These are phyloP conservation scores for Lochmaea capreae DNA, from an alignment of 2,888 invertebrate species.

Conservation along the genomic window DNA sequence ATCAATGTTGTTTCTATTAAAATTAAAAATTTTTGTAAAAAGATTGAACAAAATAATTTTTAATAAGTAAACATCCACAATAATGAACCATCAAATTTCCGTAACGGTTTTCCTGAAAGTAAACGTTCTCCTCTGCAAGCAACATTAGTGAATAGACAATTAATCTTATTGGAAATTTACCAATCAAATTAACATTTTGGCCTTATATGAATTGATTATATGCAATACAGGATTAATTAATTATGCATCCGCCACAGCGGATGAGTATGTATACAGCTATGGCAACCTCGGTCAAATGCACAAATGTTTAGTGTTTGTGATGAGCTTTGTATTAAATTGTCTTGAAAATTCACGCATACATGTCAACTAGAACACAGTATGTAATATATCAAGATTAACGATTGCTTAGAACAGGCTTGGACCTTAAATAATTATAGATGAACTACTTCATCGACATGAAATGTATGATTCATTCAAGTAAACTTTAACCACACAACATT, in stretches of 20 bases:
- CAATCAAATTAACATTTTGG: constrained; percentile 45
- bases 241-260: constrained; percentile 34
- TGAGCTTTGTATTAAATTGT: constrained; percentile 28
- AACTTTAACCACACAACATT: too few relatives aligned
- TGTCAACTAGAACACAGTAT: neutral
- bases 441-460: neutral
- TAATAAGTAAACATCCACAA: neutral
- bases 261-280: constrained; percentile 29
- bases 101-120: neutral
- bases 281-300: constrained; percentile 30
- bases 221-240: constrained; percentile 31
- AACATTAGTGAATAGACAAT: constrained; percentile 38
- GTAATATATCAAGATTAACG: neutral
- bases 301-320: constrained; percentile 33
- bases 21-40: too few relatives aligned
- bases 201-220: constrained; percentile 22
- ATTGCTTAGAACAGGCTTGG: neutral
- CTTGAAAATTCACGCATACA: constrained; percentile 17
- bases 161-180: constrained; percentile 46
- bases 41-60: too few relatives aligned
- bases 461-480: neutral
- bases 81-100: neutral
- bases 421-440: too few relatives aligned
- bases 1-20: too few relatives aligned
- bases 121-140: neutral